A percentile compares a stretch with the other conserved stretches of the same genome.
phyloP scores from a whole-genome alignment of 2,888 invertebrate genomes.

The Bembecia ichneumoniformis region DNA sequence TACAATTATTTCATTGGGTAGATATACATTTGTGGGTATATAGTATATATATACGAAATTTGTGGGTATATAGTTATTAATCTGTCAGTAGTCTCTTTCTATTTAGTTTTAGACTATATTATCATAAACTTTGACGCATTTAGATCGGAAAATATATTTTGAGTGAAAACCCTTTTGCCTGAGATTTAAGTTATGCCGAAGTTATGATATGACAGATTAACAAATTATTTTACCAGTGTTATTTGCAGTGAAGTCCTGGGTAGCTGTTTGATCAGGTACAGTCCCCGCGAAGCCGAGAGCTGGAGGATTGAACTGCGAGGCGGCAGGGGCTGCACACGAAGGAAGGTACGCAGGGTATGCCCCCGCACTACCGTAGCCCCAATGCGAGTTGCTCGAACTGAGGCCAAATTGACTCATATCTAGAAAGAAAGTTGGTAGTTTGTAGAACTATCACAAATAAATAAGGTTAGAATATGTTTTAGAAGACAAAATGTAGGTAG shows the following conservation, averaged over 20 bases:
- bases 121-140: too few species aligned
- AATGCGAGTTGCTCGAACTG: slow-evolving; percentile 87
- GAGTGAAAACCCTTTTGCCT: too few species aligned
- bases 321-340: slow-evolving; percentile 81
- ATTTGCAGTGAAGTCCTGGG: slow-evolving; percentile 73
- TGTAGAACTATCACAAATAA: too few species aligned
- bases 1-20: too few species aligned
- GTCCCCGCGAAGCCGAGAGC: slow-evolving; percentile 80
- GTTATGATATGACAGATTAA: neutral
- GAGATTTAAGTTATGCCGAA: neutral
- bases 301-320: slow-evolving; percentile 81
- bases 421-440: slow-evolving; percentile 32
- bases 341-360: slow-evolving; percentile 90
- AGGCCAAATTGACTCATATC: slow-evolving; percentile 90
- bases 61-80: too few species aligned
- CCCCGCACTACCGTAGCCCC: slow-evolving; percentile 89
- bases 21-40: too few species aligned
- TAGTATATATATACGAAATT: too few species aligned
- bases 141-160: too few species aligned
- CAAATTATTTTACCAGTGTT: slow-evolving; percentile 57
- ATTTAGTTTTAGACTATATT: too few species aligned
- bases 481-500: too few species aligned
- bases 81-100: too few species aligned
- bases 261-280: slow-evolving; percentile 75
- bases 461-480: too few species aligned